Evolutionary conservation across 2,888 invertebrate genomes (phyloP), one percentile per base, ranked within the genome.

Genomic region (Eupelmus urozonus): DNA sequence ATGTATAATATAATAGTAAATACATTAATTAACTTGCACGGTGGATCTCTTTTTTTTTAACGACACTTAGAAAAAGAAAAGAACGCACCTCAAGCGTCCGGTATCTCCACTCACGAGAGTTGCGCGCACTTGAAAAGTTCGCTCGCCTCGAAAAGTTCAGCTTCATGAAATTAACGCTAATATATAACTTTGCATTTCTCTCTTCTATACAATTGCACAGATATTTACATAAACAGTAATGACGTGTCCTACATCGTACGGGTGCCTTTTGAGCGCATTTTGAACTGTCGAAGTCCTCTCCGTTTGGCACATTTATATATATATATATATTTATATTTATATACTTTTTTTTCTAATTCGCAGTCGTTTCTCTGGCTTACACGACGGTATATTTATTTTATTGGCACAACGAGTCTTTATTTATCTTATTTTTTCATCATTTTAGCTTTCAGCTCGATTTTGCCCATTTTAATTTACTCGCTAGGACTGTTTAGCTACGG

Each of bases 201-300:
- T 83, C 82, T 81, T 87, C 87, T 88, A 88, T 88, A 89, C 88
- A 89, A 89, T 88, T 89, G 87, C 88, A 88, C 87, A 88, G 87
- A 85, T 89, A 89, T 89, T 89, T 89, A 89, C 88, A 89, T 85
- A 87, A 85, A 87, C 84, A 86, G 74, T 86, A 86, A 87, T 83
- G 86, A 86, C 84, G 84, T 85, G 83, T 83, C 84, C 85, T 87
- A 87, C 79, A 75, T 78, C 78, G 75, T 69, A 72, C 80, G 82
- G 85, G 85, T 87, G 86, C 85, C 86, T 63, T 83, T 87, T 86
- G 87, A 86, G 85, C 87, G 85, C 84, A 81, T 85, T 83, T 81
- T 82, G 78, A 81, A 83, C 82, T 81, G 78, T 82, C 81, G 77
- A 81, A 81, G 78, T 79, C 76, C 80, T 66, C n/a, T 78, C 79